These are phyloP conservation scores for Xestoiulus laeticollis DNA, from an alignment of 2,888 invertebrate species.

Conservation along the genomic window DNA sequence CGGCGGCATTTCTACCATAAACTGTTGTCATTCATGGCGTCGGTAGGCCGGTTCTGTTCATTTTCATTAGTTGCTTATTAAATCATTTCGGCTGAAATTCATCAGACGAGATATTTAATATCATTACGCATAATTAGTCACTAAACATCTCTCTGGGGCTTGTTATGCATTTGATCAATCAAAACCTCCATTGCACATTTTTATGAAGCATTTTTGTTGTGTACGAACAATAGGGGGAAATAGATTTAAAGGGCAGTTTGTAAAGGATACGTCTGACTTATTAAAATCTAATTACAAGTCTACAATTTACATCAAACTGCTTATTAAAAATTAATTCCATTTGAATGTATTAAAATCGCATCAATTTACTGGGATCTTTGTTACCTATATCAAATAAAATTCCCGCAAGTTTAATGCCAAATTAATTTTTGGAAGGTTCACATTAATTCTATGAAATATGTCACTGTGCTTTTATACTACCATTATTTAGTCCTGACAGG, in stretches of 20 bases:
- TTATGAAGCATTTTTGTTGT: background rate
- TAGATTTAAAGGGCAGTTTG: background rate
- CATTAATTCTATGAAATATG: background rate
- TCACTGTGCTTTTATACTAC: background rate
- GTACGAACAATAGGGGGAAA: background rate
- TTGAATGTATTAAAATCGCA: background rate
- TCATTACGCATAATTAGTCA: background rate
- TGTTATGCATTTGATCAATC: background rate
- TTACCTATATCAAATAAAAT: background rate
- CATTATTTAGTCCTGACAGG: background rate
- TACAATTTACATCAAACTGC: background rate
- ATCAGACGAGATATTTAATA: constrained; percentile 27
- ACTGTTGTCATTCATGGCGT: background rate
- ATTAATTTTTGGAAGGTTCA: background rate
- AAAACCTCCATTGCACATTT: background rate
- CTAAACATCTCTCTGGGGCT: background rate
- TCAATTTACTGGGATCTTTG: background rate
- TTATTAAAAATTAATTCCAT: background rate
- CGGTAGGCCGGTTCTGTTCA: background rate
- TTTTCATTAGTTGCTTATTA: constrained; percentile 5
- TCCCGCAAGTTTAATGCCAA: background rate
- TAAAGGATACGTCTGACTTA: background rate
- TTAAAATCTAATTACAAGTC: background rate
- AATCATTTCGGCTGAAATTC: constrained; percentile 34
- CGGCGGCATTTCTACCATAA: background rate